Conservation (phyloP, 1,140 invertebrate genomes). For the Acromyrmex charruanus region DNA sequence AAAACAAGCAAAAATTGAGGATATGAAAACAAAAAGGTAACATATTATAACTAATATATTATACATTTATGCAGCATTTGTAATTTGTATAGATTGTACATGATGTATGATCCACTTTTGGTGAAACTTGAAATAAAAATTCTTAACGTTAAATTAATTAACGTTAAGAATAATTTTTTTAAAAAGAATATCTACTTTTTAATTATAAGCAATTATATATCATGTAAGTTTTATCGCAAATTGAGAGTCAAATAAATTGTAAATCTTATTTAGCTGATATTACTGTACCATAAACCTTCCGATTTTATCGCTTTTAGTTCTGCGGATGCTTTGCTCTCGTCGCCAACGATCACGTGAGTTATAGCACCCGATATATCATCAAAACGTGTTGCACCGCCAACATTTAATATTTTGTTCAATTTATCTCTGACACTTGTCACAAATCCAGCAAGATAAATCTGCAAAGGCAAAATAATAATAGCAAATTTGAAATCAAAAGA, state of each 20-base stretch:
- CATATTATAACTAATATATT: not conserved
- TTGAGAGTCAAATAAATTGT: not conserved
- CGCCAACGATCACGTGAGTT: conserved; percentile 93
- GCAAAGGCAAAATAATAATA: conserved; percentile 49
- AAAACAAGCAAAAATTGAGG: conserved; percentile 37
- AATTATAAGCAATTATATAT: not conserved
- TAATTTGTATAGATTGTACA: not conserved
- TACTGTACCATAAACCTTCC: conserved; percentile 80
- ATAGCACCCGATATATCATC: conserved; percentile 91
- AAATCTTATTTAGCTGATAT: not conserved
- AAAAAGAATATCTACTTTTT: not conserved
- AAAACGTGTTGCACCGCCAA: conserved; percentile 93
- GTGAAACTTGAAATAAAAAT: not conserved
- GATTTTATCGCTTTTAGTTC: conserved; percentile 85
- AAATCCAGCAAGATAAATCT: conserved; percentile 91
- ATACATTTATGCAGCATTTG: not conserved
- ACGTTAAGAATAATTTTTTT: not conserved
- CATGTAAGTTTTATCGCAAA: not conserved
- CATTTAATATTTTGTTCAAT: conserved; percentile 92
- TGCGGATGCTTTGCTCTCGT: conserved; percentile 83
- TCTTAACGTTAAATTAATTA: not conserved
- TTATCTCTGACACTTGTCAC: conserved; percentile 90
- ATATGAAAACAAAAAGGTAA: not conserved
- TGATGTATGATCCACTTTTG: not conserved
- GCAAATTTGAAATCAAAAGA: not conserved